phyloP scores from a whole-genome alignment of 2,797 vertebrate species.

The Thripadectes ignobilis region DNA sequence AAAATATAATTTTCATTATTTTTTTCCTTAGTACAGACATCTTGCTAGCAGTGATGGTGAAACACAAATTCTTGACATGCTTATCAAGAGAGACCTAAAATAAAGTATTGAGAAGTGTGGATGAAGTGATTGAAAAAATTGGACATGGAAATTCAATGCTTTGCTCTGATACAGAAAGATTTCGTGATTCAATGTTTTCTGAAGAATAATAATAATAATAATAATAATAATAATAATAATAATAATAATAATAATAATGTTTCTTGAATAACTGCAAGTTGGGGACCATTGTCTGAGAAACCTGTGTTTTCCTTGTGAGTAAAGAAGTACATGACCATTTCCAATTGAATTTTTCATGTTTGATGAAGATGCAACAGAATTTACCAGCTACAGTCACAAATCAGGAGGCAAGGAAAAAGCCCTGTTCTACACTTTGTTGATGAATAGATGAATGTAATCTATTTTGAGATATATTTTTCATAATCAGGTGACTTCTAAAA shows the following conservation, averaged over 20 bases:
- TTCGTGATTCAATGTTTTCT: not conserved
- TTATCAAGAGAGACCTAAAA: not conserved
- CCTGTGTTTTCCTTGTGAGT: not conserved
- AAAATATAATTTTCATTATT: not conserved
- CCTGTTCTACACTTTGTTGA: accelerated
- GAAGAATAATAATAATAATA: too few species aligned
- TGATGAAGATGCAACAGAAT: not conserved
- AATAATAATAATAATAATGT: too few species aligned
- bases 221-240: too few species aligned
- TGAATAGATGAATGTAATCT: not conserved
- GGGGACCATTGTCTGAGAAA: accelerated
- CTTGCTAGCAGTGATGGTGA: not conserved
- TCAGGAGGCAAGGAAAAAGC: not conserved
- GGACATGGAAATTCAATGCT: not conserved
- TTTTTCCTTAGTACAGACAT: not conserved
- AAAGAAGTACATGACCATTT: not conserved
- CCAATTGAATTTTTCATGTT: not conserved
- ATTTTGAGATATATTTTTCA: not conserved
- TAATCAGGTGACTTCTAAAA: not conserved
- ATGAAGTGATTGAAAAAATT: not conserved
- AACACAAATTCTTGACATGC: not conserved
- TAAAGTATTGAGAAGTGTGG: not conserved
- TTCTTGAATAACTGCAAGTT: not conserved
- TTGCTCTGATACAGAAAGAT: not conserved
- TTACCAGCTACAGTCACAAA: not conserved